Evolutionary conservation across 1,140 invertebrate species (phyloP), one percentile per base, ranked within the genome.

Genomic region (Lordiphosa collinella): DNA sequence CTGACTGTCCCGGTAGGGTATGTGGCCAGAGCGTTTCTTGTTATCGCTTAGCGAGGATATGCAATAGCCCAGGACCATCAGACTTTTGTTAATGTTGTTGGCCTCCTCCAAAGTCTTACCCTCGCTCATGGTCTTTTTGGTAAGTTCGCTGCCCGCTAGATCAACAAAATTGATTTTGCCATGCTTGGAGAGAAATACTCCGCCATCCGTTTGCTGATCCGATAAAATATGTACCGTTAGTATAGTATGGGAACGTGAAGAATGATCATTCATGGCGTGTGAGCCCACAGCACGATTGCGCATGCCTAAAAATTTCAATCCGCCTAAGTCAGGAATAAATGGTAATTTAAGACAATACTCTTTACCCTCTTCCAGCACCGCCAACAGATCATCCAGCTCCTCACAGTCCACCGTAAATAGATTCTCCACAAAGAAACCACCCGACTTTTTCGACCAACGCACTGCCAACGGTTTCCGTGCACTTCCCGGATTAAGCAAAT

Each of bases 161-260:
- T 99, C 97, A 1, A 99, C 97, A 79, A 99, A 96, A 90, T 98
- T 97, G 34, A 97, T 93, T 90, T 97, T 96, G n/a, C 96, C 96
- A 76, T 96, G 95, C 69, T 94, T 94, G 12, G 94, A 94, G 57
- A 96, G 93, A 63, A 95, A 95, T n/a, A 95, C 94, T 25, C 94
- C 86, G 51, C 95, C 93, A 72, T 95, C 94, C 46, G 94, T 94
- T 75, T 94, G 93, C 78, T 95, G 92, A 85, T 96, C 96, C 1
- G 95, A 94, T 3, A 94, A 93, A 67, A 95, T 94, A 71, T 94
- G 93, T 31, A 98, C 94, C 1, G 96, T 97, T 31, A 99, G 92
- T 49, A 99, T 94, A 1, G 97, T 97, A 90, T 99, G 98, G 70
- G 97, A 98, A 62, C 98, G 92, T 46, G 96, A 98, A 1, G 97